Evolutionary conservation across 2,113 vertebrate species (phyloP), one percentile per base, ranked within the genome.

Genomic region (Rhynchopsitta pachyrhyncha): DNA sequence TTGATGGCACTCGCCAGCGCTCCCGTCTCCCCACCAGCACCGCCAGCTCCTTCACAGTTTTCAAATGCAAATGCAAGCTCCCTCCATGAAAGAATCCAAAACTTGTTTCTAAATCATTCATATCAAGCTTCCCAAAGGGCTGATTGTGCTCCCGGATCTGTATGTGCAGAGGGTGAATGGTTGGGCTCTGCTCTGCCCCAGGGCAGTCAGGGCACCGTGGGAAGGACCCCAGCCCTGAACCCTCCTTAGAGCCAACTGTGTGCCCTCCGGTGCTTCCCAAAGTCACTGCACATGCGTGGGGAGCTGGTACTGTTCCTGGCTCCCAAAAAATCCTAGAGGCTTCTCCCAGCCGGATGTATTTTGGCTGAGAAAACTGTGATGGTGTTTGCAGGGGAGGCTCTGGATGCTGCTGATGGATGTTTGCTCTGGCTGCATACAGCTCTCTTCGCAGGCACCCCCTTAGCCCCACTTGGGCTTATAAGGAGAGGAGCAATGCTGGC

Each of bases 41-140:
- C 23, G 4, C 82, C 84, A 46, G 86, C 94, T 83, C 53, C 75
- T 80, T 67, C 6, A 1, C 74, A 50, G 85, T 47, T 96, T 96
- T 94, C 95, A 96, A 88, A 97, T 95, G 94, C 93, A 96, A 96
- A 97, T 96, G 10, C 29, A 4, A 62, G 59, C 52, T 88, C 53
- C 19, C 33, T 17, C 60, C n/a, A 2, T 2, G 53, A 31, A 35
- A 33, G 59, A 91, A 33, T 22, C 50, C 84, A 0, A 57, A 93
- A 77, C 37, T 64, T 39, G 49, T 46, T 23, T 52, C 78, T 1
- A 5, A 53, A 80, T 92, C 73, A 29, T 84, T 63, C 41, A n/a
- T 74, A 60, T 39, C 3, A 3, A 80, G 57, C 37, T 90, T 62
- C 78, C 75, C 29, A 59, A 60, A 88, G 86, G 66, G 66, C 49